Evolutionary conservation across 2,113 vertebrate species (phyloP).

Genomic region (Gymnocephalus cernua): DNA sequence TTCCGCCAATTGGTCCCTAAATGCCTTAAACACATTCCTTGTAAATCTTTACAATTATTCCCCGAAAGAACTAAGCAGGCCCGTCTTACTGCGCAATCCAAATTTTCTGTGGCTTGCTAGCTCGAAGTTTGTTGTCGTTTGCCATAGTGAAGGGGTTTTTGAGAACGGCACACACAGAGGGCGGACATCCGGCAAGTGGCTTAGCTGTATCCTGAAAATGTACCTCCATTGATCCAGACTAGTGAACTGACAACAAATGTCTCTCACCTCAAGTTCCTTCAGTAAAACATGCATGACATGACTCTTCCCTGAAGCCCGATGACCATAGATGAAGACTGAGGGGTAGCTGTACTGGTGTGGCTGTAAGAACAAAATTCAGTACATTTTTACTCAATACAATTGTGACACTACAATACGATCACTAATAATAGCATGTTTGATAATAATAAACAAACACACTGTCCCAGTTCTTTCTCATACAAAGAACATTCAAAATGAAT

Average conservation of each 20-base stretch:
- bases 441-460: background rate
- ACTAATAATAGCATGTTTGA: background rate
- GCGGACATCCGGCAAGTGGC: no score
- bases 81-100: no score
- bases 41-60: no score
- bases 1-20: no score
- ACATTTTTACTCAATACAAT: background rate
- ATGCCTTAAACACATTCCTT: no score
- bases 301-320: conserved; percentile 95
- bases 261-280: conserved; percentile 90
- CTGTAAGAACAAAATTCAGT: conserved; percentile 73
- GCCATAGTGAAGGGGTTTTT: no score
- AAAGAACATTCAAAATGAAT: background rate
- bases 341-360: conserved; percentile 92
- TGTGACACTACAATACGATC: background rate
- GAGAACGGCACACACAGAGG: no score
- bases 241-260: background rate
- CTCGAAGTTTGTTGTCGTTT: no score
- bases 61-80: no score
- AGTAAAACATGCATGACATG: conserved; percentile 90
- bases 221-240: no score
- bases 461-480: background rate
- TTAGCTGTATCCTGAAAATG: no score
- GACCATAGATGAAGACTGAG: conserved; percentile 95
- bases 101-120: no score